Base-by-base conservation (phyloP, 2,113 vertebrate genomes). In the Crotalus tigris region DNA sequence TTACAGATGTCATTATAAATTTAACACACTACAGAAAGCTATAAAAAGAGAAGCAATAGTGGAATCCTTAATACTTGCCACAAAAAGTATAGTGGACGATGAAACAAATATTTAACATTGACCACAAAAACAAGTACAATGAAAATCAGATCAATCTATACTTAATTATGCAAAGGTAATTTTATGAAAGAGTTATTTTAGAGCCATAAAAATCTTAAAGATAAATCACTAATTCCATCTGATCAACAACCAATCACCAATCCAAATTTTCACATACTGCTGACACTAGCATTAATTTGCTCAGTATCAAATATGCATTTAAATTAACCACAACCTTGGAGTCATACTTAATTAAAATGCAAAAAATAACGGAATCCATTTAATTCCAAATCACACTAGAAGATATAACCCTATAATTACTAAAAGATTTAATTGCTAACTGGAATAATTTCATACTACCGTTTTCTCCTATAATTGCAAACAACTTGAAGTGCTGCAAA, bases 361-460 rank as follows among this genome's bases (percentile, higher is more conserved):
- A 58, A 53, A 13, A 13, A 85, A 51, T 53, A 91, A 88, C 46
- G 54, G 58, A 58, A 85, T 89, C 64, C 29, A 53, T 59, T 91
- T 87, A 44, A 85, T 89, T 93, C 90, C 33, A 54, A 85, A 58
- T 88, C 87, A 89, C n/a, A 89, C 51, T 23, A 2, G 13, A 61
- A 93, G 29, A 85, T 54, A 44, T 85, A 85, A 61, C 5, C 51
- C 61, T n/a, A 29, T 33, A 53, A 89, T 88, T 81, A 57, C 46
- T 57, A 33, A 49, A 59, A 57, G 53, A 58, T 88, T 57, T 69
- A 91, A 91, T 93, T 85, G 87, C 54, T 93, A 59, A 85, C 51
- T 33, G 39, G 54, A 12, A 46, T 54, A 9, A 13, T 61, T 91
- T 89, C 8, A 89, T 61, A 89, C 24, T 53, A 88, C 54, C 29